These are phyloP conservation scores for Aspidiotus destructor DNA, from an alignment of 2,888 invertebrate species.

Conservation along the genomic window DNA sequence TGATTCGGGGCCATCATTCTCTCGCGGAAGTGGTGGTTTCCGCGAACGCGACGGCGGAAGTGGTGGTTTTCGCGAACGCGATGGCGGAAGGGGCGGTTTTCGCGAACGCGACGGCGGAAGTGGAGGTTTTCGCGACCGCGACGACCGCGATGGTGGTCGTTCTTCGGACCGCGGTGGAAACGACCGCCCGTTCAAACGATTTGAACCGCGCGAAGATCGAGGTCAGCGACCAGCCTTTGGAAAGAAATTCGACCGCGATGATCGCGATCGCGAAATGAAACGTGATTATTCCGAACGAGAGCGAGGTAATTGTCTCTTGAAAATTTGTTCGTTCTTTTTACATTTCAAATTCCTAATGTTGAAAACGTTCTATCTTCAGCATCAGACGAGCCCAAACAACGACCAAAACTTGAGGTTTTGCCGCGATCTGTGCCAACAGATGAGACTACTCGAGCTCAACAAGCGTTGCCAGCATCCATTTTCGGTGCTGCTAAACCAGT, in stretches of 20 bases:
- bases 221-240: slow-evolving; percentile 35
- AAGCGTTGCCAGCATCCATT: slow-evolving; percentile 57
- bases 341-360: no score
- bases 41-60: background rate
- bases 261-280: slow-evolving; percentile 6
- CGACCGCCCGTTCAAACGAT: slow-evolving; percentile 35
- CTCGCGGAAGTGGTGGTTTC: background rate
- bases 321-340: background rate
- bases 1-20: slow-evolving; percentile 11
- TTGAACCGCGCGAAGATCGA: slow-evolving; percentile 34
- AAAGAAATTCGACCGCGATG: slow-evolving; percentile 21
- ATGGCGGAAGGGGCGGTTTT: background rate
- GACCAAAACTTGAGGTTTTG: slow-evolving; percentile 68
- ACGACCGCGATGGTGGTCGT: slow-evolving; percentile 33
- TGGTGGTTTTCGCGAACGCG: background rate
- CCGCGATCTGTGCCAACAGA: slow-evolving; percentile 53
- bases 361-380: slow-evolving; percentile 38
- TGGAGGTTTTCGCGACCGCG: slow-evolving; percentile 26
- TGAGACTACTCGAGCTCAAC: slow-evolving; percentile 17
- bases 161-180: slow-evolving; percentile 37
- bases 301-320: background rate
- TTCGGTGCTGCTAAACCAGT: slow-evolving; percentile 94
- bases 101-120: background rate
- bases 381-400: slow-evolving; percentile 53
- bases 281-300: slow-evolving; percentile 6